These are phyloP conservation scores for Ciconia nigra DNA, from an alignment of 2,797 vertebrate species.

Conservation along the genomic window DNA sequence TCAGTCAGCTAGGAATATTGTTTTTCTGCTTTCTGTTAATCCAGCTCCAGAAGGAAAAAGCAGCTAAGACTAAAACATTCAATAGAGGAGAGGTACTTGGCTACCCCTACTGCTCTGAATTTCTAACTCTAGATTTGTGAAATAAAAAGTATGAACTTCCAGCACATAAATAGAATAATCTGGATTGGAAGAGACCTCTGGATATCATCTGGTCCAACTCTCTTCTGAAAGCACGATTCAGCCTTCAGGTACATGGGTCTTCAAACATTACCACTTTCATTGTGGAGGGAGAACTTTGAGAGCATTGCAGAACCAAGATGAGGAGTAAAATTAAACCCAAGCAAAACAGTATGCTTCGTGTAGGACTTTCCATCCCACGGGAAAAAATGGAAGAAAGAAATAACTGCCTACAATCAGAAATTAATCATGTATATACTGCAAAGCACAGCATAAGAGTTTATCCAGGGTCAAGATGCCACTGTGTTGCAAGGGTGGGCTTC, in stretches of 20 bases:
- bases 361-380: background rate
- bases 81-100: background rate
- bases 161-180: background rate
- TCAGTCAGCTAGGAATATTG: background rate
- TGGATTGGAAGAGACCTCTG: background rate
- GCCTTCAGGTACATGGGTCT: background rate
- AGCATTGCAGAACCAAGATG: background rate
- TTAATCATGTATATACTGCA: background rate
- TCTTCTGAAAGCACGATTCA: background rate
- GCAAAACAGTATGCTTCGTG: fast-evolving
- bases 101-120: background rate
- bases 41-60: background rate
- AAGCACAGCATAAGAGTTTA: background rate
- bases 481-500: background rate
- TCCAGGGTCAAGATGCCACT: background rate
- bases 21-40: background rate
- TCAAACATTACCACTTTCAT: background rate
- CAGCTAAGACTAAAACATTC: background rate
- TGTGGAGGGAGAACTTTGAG: background rate
- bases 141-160: background rate
- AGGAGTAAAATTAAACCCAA: background rate
- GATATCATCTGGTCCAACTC: background rate
- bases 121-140: background rate
- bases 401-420: background rate
- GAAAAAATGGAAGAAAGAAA: background rate